Base-by-base conservation (phyloP, 2,113 vertebrate genomes). In the Sinocyclocheilus anshuiensis region DNA sequence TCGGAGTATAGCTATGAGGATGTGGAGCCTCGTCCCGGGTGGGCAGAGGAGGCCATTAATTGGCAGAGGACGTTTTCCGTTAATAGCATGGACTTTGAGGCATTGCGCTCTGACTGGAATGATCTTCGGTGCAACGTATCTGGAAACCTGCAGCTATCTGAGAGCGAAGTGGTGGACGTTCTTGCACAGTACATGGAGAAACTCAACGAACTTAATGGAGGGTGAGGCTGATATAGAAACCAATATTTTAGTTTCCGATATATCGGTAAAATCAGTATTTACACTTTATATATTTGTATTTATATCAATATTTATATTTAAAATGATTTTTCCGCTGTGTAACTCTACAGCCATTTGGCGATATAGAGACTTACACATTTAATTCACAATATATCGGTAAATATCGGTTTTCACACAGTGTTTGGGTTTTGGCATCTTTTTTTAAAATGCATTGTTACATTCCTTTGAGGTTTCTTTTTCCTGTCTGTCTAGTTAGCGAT, bases 31-130 rank as follows among this genome's bases (percentile, higher is more conserved):
- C 94, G 91, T 59, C 96, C 88, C 4, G 92, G 92, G 83, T 99
- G 97, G 98, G 96, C 94, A 0, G 97, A 99, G 92, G 98, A 97
- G 29, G 95, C 97, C 91, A 98, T 99, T 85, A 96, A 99, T 92
- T 99, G 98, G 98, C 97, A 98, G 92, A 95, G 98, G 86, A 99
- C 98, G 0, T 99, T 99, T 95, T 98, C 97, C 0, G 97, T 99
- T 84, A 96, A 97, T 86, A 94, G 96, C 0, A 93, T 98, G 94
- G 98, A 99, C 92, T 99, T 99, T 1, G 98, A 99, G 93, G 94
- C 97, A 75, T 94, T 99, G 92, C 96, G 98, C 85, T 99, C 98
- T 0, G 98, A 99, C 94, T 99, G 98, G 98, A 99, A 99, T 0
- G 98, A 99, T 92, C 95, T 99, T 80, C 97, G 97, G 89, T 99